phyloP scores from a whole-genome alignment of 2,888 invertebrate genomes.

The Drosophila birchii region DNA sequence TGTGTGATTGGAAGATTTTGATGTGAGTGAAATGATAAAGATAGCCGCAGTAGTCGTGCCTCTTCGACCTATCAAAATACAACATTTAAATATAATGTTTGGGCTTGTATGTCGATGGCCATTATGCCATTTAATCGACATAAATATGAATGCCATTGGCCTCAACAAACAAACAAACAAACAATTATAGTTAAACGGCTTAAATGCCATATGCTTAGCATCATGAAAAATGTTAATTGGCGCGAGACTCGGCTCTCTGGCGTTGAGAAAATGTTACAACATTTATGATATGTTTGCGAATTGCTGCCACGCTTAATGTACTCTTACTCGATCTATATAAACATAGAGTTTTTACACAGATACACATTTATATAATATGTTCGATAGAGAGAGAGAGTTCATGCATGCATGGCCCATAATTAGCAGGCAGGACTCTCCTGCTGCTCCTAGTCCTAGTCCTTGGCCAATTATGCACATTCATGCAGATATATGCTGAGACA shows the following conservation, averaged over 20 bases:
- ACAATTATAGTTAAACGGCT: conserved; percentile 20
- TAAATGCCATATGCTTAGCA: conserved; percentile 39
- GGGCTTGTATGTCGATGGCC: conserved; percentile 6
- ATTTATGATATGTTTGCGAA: conserved; percentile 85
- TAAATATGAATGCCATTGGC: conserved; percentile 5
- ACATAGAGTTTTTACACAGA: conserved; percentile 45
- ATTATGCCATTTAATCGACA: conserved; percentile 8
- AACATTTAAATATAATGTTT: conserved; percentile 31
- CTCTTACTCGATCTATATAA: conserved; percentile 58
- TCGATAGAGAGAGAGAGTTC: conserved; percentile 14
- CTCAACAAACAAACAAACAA: conserved; percentile 5
- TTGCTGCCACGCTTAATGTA: conserved; percentile 84
- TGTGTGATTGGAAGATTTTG: conserved; percentile 76
- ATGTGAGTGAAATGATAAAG: conserved; percentile 57
- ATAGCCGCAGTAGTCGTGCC: conserved; percentile 27
- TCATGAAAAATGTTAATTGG: conserved; percentile 46
- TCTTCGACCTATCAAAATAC: conserved; percentile 47
- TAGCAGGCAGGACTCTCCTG: conserved; percentile 6
- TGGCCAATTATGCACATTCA: conserved; percentile 44
- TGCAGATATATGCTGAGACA: conserved; percentile 34
- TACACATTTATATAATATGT: conserved; percentile 33
- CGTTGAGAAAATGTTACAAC: conserved; percentile 84
- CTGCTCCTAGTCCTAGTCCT: conserved; percentile 12
- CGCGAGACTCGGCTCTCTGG: conserved; percentile 12
- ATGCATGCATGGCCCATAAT: conserved; percentile 27